phyloP scores from a whole-genome alignment of 2,797 vertebrate species.

The Malacoctenus gilli region DNA sequence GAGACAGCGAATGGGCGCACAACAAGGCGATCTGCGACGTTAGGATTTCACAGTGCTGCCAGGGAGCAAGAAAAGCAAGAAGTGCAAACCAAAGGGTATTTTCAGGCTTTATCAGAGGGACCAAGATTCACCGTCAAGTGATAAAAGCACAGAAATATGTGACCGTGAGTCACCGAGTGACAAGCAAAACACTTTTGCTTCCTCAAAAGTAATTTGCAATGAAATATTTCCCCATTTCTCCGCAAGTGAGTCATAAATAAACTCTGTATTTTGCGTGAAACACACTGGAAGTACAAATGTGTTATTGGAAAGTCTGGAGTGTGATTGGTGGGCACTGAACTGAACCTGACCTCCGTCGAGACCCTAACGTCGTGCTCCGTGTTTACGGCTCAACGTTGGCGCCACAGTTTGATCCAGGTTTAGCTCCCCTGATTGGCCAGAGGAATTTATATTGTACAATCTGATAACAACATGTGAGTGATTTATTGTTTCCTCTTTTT shows the following conservation, averaged over 20 bases:
- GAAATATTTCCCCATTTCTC: constrained; percentile 4
- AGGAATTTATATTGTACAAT: constrained; percentile 21
- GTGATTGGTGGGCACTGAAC: no score
- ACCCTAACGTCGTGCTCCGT: no score
- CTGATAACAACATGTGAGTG: constrained; percentile 17
- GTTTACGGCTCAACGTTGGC: no score
- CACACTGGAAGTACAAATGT: no score
- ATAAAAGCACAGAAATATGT: constrained; percentile 14
- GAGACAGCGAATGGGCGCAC: constrained; percentile 6
- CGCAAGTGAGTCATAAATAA: constrained; percentile 1
- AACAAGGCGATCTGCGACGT: constrained; percentile 7
- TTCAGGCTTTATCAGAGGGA: constrained; percentile 11
- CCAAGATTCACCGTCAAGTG: constrained; percentile 32
- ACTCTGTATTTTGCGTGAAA: no score
- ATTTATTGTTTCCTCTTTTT: constrained; percentile 26
- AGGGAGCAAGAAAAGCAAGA: constrained; percentile 9
- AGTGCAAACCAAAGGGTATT: constrained; percentile 16
- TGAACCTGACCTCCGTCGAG: no score
- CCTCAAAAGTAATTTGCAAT: constrained; percentile 3
- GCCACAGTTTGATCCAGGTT: no score
- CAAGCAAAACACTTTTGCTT: neutral
- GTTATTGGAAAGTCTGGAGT: no score
- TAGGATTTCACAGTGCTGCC: neutral
- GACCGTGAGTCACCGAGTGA: constrained; percentile 21
- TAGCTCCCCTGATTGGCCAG: no score